Evolutionary conservation across 2,113 vertebrate species (phyloP).

Genomic region (Melanostigma gelatinosum): DNA sequence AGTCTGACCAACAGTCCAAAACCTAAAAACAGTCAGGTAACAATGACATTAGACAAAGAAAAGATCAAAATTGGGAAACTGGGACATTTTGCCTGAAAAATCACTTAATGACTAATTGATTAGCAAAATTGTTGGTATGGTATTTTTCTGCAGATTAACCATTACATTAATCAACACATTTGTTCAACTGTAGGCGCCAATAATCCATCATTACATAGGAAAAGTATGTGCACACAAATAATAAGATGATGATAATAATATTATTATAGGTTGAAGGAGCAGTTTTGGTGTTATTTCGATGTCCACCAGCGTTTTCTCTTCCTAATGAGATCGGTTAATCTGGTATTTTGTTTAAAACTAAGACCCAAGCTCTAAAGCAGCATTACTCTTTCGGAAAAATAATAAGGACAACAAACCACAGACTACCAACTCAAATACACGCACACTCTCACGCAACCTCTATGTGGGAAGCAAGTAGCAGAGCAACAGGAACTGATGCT

Average conservation of each 20-base stretch:
- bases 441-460: conserved; percentile 40
- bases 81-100: neutral
- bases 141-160: no score
- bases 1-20: neutral
- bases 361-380: conserved; percentile 27
- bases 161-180: no score
- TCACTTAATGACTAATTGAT: neutral
- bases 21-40: neutral
- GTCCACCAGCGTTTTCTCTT: neutral
- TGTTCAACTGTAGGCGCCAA: no score
- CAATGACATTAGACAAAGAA: neutral
- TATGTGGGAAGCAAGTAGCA: conserved; percentile 55
- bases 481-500: conserved; percentile 74
- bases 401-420: conserved; percentile 54
- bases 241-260: neutral
- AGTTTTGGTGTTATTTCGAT: neutral
- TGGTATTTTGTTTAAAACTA: neutral
- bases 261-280: neutral
- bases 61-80: neutral
- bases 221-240: neutral
- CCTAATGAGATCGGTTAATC: neutral
- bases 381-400: conserved; percentile 40
- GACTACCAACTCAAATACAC: conserved; percentile 34
- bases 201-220: neutral
- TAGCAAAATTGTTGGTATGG: neutral